Conservation (phyloP, 1,140 invertebrate species). For the Wasmannia auropunctata region DNA sequence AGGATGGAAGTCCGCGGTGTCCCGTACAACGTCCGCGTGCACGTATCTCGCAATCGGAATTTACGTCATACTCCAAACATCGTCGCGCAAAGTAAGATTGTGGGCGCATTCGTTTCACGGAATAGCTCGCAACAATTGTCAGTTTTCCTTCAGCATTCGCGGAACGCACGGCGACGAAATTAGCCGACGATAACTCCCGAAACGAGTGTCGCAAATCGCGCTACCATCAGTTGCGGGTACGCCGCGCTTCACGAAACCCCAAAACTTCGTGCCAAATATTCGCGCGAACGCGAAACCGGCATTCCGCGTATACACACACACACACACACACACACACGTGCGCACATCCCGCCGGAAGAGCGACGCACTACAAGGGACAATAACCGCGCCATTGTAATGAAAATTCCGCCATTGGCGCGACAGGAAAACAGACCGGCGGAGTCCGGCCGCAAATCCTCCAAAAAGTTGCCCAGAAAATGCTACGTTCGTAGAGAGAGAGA, state of each 20-base stretch:
- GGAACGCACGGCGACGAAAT: constrained; percentile 23
- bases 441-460: constrained; percentile 2
- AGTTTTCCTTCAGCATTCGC: background rate
- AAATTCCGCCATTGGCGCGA: constrained; percentile 49
- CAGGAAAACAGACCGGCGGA: constrained; percentile 17
- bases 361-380: constrained; percentile 1
- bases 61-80: constrained; percentile 41
- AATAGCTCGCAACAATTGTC: background rate
- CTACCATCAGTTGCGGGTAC: constrained; percentile 35
- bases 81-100: constrained; percentile 21
- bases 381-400: constrained; percentile 39
- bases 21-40: background rate
- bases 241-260: constrained; percentile 51
- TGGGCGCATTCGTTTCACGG: background rate
- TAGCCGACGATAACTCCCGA: background rate
- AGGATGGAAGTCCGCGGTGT: constrained; percentile 2
- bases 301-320: too few species aligned
- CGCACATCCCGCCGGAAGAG: background rate
- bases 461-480: constrained; percentile 38
- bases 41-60: background rate
- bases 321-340: background rate
- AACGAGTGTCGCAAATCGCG: constrained; percentile 31
- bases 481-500: constrained; percentile 18
- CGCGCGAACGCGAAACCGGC: constrained; percentile 39
- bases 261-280: constrained; percentile 53